These are phyloP conservation scores for Leptinotarsa undecemlineata DNA, from an alignment of 1,140 invertebrate species.

Conservation along the genomic window DNA sequence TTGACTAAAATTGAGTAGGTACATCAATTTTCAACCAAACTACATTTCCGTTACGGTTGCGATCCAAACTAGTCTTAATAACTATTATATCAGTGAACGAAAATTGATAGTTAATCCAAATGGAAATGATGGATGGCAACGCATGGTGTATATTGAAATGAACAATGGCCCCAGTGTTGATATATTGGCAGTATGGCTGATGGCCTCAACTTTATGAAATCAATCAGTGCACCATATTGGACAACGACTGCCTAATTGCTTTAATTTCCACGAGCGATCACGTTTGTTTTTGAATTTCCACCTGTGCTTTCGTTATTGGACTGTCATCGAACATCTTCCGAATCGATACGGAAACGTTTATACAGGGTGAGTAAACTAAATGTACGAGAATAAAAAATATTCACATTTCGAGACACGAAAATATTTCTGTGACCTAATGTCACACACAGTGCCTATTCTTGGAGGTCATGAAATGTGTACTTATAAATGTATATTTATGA, in stretches of 20 bases:
- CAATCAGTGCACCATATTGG: slow-evolving; percentile 45
- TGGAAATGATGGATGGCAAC: slow-evolving; percentile 20
- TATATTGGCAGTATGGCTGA: slow-evolving; percentile 22
- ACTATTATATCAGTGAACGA: neutral
- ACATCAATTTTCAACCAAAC: no score
- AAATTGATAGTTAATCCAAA: slow-evolving; percentile 5
- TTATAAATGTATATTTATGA: no score
- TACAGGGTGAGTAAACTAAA: neutral
- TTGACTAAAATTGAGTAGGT: no score
- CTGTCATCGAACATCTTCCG: slow-evolving; percentile 32
- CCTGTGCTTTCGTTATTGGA: slow-evolving; percentile 34
- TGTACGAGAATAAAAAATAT: no score
- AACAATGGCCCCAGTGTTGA: slow-evolving; percentile 16
- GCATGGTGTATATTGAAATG: slow-evolving; percentile 18
- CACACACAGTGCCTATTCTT: no score
- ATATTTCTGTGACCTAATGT: no score
- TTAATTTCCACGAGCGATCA: slow-evolving; percentile 42
- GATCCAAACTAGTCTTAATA: neutral
- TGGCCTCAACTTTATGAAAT: slow-evolving; percentile 39
- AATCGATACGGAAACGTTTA: slow-evolving; percentile 26
- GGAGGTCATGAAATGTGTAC: no score
- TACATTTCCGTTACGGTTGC: neutral
- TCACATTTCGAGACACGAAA: no score
- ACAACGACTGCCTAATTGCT: slow-evolving; percentile 44
- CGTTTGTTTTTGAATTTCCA: slow-evolving; percentile 38